Conservation (phyloP, 2,113 vertebrate species). For the Pithys albifrons region DNA sequence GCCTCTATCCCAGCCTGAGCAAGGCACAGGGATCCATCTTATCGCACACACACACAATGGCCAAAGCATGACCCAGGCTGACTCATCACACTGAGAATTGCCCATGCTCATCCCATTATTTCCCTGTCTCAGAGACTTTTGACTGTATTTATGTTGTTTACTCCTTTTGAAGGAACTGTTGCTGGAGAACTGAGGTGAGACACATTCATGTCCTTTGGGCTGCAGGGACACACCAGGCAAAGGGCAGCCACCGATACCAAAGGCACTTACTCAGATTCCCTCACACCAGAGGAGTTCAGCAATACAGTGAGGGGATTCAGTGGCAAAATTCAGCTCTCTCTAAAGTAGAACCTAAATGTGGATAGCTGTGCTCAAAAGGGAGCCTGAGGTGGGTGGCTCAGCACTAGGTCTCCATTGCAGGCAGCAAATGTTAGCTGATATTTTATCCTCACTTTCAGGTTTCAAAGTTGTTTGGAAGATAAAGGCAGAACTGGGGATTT, state of each 20-base stretch:
- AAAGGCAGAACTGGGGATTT: background rate
- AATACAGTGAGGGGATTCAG: background rate
- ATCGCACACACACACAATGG: rapidly evolving
- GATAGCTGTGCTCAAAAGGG: background rate
- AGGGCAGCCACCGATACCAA: background rate
- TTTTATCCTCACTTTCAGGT: background rate
- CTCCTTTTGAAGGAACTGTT: background rate
- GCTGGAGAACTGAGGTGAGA: background rate
- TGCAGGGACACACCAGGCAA: background rate
- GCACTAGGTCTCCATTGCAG: background rate
- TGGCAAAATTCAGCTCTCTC: background rate
- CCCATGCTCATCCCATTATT: rapidly evolving
- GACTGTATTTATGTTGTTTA: background rate
- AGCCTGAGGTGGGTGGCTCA: background rate
- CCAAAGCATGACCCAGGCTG: rapidly evolving
- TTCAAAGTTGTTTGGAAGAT: background rate
- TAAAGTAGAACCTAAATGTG: background rate
- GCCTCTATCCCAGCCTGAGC: background rate
- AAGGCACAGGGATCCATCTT: background rate
- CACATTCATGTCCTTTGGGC: background rate
- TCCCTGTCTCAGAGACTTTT: background rate
- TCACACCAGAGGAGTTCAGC: background rate
- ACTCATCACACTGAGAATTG: background rate
- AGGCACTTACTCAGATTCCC: background rate
- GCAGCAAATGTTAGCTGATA: background rate